Evolutionary conservation across 2,888 invertebrate genomes (phyloP).

Genomic region (Stenichneumon culpator): DNA sequence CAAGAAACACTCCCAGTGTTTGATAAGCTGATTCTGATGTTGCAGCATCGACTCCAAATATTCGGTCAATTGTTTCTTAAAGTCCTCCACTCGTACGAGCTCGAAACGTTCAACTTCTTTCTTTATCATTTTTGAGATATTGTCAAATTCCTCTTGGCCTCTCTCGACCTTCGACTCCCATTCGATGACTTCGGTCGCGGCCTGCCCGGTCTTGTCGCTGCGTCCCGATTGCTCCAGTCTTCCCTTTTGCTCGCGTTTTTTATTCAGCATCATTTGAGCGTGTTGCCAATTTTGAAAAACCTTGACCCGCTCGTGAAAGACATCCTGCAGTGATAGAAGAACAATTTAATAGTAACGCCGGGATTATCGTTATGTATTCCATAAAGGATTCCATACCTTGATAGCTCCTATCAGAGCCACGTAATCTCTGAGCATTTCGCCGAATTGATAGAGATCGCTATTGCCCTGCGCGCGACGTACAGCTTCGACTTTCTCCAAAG

Average conservation of each 20-base stretch:
- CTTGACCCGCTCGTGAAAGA: slow-evolving; percentile 91
- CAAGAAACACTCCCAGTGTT: slow-evolving; percentile 98
- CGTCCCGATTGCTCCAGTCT: slow-evolving; percentile 96
- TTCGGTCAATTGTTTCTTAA: slow-evolving; percentile 95
- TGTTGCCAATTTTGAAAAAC: slow-evolving; percentile 99
- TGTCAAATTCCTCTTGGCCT: slow-evolving; percentile 98
- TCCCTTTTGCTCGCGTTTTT: slow-evolving; percentile 97
- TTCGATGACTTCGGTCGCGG: slow-evolving; percentile 97
- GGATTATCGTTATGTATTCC: background rate
- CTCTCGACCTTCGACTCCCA: slow-evolving; percentile 99
- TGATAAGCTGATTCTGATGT: slow-evolving; percentile 96
- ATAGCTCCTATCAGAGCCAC: slow-evolving; percentile 96
- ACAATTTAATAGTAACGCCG: background rate
- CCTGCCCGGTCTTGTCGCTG: slow-evolving; percentile 95
- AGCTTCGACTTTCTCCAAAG: slow-evolving; percentile 91
- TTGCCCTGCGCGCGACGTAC: slow-evolving; percentile 97
- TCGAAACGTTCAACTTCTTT: slow-evolving; percentile 98
- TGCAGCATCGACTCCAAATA: slow-evolving; percentile 97
- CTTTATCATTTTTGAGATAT: slow-evolving; percentile 97
- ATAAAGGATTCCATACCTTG: slow-evolving; percentile 87
- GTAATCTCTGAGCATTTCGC: slow-evolving; percentile 98
- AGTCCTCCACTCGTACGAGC: slow-evolving; percentile 94
- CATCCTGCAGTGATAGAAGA: slow-evolving; percentile 85
- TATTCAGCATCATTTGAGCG: slow-evolving; percentile 96
- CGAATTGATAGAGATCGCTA: slow-evolving; percentile 96